phyloP scores from a whole-genome alignment of 2,113 vertebrate species.

The Ochotona curzoniae region DNA sequence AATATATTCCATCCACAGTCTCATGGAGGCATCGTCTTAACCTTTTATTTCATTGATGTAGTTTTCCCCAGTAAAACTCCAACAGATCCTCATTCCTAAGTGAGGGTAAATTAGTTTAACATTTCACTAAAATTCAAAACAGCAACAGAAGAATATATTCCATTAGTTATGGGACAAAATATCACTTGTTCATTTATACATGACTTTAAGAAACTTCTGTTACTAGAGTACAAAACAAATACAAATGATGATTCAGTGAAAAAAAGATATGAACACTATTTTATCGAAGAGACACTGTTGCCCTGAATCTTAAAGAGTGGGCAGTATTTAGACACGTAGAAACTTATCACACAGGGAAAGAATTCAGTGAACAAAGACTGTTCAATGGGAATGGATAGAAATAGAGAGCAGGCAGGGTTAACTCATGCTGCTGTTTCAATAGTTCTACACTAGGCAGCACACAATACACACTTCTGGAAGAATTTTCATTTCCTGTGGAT shows the following conservation, averaged over 20 bases:
- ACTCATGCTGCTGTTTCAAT: neutral
- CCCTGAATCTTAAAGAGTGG: neutral
- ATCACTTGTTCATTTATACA: neutral
- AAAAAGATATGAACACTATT: neutral
- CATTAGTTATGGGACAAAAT: neutral
- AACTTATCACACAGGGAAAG: neutral
- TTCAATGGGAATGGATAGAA: neutral
- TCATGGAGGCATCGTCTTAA: neutral
- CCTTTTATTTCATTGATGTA: neutral
- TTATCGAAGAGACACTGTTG: neutral
- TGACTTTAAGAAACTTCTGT: neutral
- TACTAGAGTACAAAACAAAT: neutral
- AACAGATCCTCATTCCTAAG: neutral
- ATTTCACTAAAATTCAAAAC: neutral
- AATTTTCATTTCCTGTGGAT: conserved; percentile 16
- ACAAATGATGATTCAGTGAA: neutral
- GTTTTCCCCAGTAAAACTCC: neutral
- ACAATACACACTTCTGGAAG: neutral
- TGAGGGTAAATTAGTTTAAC: neutral
- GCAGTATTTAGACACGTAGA: neutral
- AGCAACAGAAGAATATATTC: neutral
- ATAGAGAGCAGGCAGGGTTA: neutral
- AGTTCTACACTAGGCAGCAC: neutral
- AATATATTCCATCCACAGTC: neutral
- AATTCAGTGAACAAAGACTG: neutral